Percentiles rank a stretch among this genome's conserved stretches.
phyloP scores from a whole-genome alignment of 1,140 invertebrate species.

The Triops cancriformis region DNA sequence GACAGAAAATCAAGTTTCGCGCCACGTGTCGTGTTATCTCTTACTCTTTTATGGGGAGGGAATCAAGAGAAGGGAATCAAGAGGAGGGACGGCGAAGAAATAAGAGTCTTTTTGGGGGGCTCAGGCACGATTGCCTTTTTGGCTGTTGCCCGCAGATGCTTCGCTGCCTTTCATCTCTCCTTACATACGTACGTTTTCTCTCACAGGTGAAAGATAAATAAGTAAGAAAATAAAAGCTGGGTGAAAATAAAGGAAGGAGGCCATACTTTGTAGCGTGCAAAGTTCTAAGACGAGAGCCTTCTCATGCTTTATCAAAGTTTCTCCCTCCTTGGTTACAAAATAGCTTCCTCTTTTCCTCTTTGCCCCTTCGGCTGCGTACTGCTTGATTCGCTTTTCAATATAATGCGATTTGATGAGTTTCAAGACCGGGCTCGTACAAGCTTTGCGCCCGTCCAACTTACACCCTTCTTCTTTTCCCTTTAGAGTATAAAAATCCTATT shows the following conservation, averaged over 20 bases:
- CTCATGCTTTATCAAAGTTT: conserved; percentile 6
- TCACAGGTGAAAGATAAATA: neutral
- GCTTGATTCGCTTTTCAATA: conserved; percentile 10
- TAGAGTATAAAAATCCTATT: too few species aligned
- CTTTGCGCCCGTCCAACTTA: too few species aligned
- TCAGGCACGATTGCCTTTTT: neutral
- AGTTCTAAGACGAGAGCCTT: neutral
- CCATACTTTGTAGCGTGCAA: neutral
- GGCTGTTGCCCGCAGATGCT: neutral
- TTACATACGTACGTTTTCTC: neutral
- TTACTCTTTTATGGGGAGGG: too few species aligned
- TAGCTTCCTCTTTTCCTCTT: neutral
- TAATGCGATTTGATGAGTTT: neutral
- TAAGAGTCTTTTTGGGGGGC: neutral
- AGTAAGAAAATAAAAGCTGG: neutral
- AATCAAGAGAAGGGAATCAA: too few species aligned
- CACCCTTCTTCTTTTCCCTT: too few species aligned
- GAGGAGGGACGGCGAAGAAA: too few species aligned
- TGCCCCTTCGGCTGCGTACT: neutral
- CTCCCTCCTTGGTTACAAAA: neutral
- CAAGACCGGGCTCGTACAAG: neutral
- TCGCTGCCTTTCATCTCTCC: neutral
- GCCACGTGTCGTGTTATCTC: too few species aligned
- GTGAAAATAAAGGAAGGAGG: neutral
- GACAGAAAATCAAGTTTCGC: too few species aligned